Evolutionary conservation across 2,113 vertebrate genomes (phyloP), one percentile per base, ranked within the genome.

Genomic region (Montifringilla adamsi): DNA sequence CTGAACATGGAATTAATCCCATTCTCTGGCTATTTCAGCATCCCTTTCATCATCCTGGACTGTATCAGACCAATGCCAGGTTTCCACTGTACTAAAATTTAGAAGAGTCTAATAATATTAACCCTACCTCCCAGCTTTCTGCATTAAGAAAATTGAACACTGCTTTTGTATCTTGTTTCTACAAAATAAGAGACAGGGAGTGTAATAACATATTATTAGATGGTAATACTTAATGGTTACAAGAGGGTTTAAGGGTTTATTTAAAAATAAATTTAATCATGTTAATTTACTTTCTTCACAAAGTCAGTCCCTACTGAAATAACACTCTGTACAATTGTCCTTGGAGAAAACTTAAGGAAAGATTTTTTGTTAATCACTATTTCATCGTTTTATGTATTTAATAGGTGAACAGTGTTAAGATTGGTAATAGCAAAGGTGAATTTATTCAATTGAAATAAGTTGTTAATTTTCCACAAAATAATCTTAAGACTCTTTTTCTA

Each of bases 21-120:
- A 59, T 95, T 95, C 93, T 77, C 75, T 66, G 60, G 85, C 85
- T 97, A 78, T 95, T 96, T 95, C 87, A 26, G 76, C 84, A 88
- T 90, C 92, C 30, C 35, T 93, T 94, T 82, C 79, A 90, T 94
- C 68, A 81, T 90, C 75, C 47, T 86, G 63, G 47, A 58, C 84
- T 66, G 21, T 63, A 66, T 58, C 55, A 83, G 35, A 41, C 70
- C 75, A 59, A 74, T 90, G 95, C 93, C 93, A 96, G 87, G 82
- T 96, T 97, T 95, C 93, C 39, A 15, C 58, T 84, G 72, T 67
- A 77, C 80, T 80, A 84, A 90, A 90, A 84, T 7, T 69, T 77
- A 55, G 44, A 93, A 62, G 26, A 47, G 50, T 80, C 72, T 93
- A 66, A 72, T 78, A 93, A 87, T 85, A 70, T 83, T 95, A 83